phyloP scores from a whole-genome alignment of 2,888 invertebrate genomes.

The Neoascia interrupta region DNA sequence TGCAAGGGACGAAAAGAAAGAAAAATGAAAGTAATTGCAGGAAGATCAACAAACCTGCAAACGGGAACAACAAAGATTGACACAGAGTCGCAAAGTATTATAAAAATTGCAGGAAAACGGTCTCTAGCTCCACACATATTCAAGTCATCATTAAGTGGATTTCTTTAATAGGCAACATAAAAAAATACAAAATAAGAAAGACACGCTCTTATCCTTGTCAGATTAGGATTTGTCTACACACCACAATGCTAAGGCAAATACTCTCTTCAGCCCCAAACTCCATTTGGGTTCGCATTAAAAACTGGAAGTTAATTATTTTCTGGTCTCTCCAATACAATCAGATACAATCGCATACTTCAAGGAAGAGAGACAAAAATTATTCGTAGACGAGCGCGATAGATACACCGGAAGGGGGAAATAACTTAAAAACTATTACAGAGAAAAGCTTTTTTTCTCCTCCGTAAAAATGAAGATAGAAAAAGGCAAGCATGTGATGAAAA shows the following conservation, averaged over 20 bases:
- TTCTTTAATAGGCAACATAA: not conserved
- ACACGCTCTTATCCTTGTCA: slow-evolving; percentile 19
- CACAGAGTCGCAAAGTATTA: slow-evolving; percentile 22
- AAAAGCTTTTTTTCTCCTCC: slow-evolving; percentile 35
- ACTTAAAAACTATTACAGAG: not conserved
- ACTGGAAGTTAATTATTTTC: no score
- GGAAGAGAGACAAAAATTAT: not conserved
- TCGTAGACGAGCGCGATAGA: not conserved
- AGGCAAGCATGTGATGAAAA: no score
- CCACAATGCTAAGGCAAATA: slow-evolving; percentile 23
- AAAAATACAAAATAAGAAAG: not conserved
- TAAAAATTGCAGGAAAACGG: not conserved
- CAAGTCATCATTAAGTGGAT: slow-evolving; percentile 10
- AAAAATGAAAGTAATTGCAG: slow-evolving; percentile 37
- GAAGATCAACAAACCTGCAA: slow-evolving; percentile 34
- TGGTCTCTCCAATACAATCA: no score
- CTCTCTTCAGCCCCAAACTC: not conserved
- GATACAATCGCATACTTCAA: no score
- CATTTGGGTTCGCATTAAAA: no score
- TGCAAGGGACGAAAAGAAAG: no score
- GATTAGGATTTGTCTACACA: slow-evolving; percentile 1
- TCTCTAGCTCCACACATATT: slow-evolving; percentile 2
- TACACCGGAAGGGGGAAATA: slow-evolving; percentile 29
- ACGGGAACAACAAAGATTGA: slow-evolving; percentile 27
- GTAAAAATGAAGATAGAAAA: slow-evolving; percentile 5